Base-by-base conservation (phyloP, 2,797 vertebrate species). In the Lophotriccus pileatus region DNA sequence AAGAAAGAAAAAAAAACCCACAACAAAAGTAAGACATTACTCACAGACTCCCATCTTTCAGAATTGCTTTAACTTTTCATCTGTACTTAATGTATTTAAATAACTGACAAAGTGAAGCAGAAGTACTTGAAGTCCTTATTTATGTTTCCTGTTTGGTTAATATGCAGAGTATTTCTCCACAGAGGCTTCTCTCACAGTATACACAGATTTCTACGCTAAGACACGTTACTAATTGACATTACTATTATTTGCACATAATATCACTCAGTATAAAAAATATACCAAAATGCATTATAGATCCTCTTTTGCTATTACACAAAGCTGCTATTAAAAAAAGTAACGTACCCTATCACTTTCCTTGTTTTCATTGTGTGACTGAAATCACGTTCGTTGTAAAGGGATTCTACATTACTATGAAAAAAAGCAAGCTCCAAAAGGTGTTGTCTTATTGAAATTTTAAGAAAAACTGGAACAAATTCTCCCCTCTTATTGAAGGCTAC, bases 401-500 rank as follows among this genome's bases (percentile, higher is more conserved):
- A 67, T 23, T 30, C 28, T 8, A 19, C 3, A 4, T 3, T 25
- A 41, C 32, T 37, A 16, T 3, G 8, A 36, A 34, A 76, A 77
- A 64, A 56, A 23, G 7, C 14, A 53, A 69, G 60, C 37, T 47
- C 12, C 16, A 44, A 56, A 47, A 84, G 23, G 9, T 24, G 25
- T 7, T 46, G 34, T 5, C 24, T 4, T 13, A 6, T 5, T 6
- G 2, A 44, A 7, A 23, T 44, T 25, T 44, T 56, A 41, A 53
- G 22, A 74, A 72, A 60, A 85, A 34, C 8, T 10, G 6, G 13
- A 70, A 52, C 30, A 66, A 67, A 11, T 53, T 39, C 11, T 49
- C 19, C 23, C 8, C 5, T 70, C 47, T n/a, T 24, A 36, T 0
- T 20, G n/a, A 56, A 13, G 32, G 25, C 10, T 5, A 21, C 36